Conservation (phyloP, 53 echinoderm and acorn worm genomes). For the Echinarachnius parma region DNA sequence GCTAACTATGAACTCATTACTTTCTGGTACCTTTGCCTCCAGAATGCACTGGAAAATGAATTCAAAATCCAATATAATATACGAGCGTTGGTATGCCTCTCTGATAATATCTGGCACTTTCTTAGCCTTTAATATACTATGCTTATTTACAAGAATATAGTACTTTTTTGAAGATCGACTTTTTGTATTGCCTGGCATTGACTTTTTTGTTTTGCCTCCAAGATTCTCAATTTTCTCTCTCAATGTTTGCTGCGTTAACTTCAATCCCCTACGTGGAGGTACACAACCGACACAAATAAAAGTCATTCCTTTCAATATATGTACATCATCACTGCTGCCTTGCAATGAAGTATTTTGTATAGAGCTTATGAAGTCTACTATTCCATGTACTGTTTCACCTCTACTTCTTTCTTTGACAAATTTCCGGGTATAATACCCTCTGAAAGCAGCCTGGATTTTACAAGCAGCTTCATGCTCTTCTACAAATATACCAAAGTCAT, state of each 20-base stretch:
- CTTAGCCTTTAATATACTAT: not conserved
- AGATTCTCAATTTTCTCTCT: not conserved
- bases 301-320: constrained; percentile 3
- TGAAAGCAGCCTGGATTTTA: constrained; percentile 48
- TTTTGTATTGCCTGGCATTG: constrained; percentile 37
- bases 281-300: constrained; percentile 19
- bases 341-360: not conserved
- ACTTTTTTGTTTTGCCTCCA: constrained; percentile 10
- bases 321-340: not conserved
- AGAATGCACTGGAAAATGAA: constrained; percentile 19
- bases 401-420: too few species aligned
- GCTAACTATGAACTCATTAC: not conserved
- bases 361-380: not conserved
- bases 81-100: constrained; percentile 12
- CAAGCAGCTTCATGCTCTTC: constrained; percentile 27
- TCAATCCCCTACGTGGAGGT: not conserved
- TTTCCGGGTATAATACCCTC: too few species aligned
- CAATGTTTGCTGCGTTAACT: constrained; percentile 27
- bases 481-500: constrained; percentile 28
- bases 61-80: constrained; percentile 17
- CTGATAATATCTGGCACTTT: constrained; percentile 31
- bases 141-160: constrained; percentile 27
- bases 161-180: constrained; percentile 31
- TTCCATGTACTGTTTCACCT: not conserved
- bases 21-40: not conserved